These are phyloP conservation scores for Linyphia triangularis DNA, from an alignment of 2,888 invertebrate genomes.

Conservation along the genomic window DNA sequence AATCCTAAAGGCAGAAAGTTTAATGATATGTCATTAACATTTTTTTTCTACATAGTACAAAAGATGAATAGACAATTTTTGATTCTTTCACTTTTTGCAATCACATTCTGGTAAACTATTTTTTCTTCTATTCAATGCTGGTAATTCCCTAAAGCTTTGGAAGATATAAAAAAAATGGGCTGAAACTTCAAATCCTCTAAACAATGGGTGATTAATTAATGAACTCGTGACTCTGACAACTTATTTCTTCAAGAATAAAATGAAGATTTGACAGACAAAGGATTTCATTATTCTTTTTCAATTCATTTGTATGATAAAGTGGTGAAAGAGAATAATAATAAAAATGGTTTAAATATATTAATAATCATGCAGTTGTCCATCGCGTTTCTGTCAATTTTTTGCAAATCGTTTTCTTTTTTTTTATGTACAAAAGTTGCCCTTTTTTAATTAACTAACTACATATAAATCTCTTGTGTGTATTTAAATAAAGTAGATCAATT, in stretches of 20 bases:
- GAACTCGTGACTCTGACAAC: not conserved
- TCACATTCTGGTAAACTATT: not conserved
- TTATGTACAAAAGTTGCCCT: too few relatives aligned
- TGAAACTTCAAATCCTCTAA: not conserved
- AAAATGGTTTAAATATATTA: not conserved
- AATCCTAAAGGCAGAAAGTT: not conserved
- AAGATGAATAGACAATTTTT: not conserved
- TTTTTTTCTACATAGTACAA: not conserved
- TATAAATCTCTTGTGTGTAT: too few relatives aligned
- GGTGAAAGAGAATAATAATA: not conserved
- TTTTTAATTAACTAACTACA: too few relatives aligned
- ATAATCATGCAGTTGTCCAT: not conserved
- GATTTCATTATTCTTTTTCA: not conserved
- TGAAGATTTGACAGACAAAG: not conserved
- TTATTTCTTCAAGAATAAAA: not conserved
- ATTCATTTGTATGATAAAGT: not conserved
- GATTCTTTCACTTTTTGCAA: not conserved
- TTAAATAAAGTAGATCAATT: too few relatives aligned
- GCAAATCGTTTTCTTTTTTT: too few relatives aligned
- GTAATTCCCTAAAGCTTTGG: not conserved
- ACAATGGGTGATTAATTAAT: not conserved
- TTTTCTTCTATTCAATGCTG: not conserved
- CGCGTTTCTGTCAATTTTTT: not conserved
- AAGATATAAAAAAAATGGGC: not conserved
- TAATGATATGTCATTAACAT: not conserved